Percentiles rank a stretch among this genome's conserved stretches.
These are phyloP conservation scores for Cataglyphis albicans DNA, from an alignment of 2,888 invertebrate species.

Conservation along the genomic window DNA sequence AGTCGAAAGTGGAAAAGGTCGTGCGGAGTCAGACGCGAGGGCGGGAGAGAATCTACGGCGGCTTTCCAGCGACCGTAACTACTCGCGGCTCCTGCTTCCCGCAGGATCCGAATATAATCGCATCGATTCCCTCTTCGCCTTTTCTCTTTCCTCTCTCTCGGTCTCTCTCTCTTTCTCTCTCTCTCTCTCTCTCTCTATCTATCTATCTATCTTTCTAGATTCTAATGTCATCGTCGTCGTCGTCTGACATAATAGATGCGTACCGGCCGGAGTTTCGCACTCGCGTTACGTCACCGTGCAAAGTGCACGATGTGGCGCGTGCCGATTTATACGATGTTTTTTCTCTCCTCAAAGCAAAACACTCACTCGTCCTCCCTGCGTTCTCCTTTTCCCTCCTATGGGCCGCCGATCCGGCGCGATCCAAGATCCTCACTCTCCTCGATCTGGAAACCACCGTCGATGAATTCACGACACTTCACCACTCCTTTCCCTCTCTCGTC, in stretches of 20 bases:
- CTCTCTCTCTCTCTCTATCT: background rate
- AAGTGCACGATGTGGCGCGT: slow-evolving; percentile 24
- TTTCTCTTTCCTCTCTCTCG: background rate
- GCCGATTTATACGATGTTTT: slow-evolving; percentile 11
- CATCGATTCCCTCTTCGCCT: background rate
- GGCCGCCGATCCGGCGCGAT: background rate
- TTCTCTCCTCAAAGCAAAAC: background rate
- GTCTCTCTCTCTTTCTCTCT: background rate
- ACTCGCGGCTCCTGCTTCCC: slow-evolving; percentile 31
- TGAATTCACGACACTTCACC: slow-evolving; percentile 21
- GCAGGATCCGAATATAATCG: slow-evolving; percentile 31
- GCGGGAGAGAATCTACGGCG: slow-evolving; percentile 25
- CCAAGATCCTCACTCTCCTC: background rate
- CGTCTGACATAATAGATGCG: background rate
- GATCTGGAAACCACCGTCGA: background rate
- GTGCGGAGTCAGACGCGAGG: slow-evolving; percentile 48
- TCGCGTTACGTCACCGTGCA: slow-evolving; percentile 27
- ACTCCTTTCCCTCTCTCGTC: slow-evolving; percentile 2
- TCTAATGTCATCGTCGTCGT: background rate
- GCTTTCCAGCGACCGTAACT: slow-evolving; percentile 32
- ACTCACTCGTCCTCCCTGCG: slow-evolving; percentile 35
- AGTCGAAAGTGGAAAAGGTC: slow-evolving; percentile 54
- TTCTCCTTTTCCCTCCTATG: background rate
- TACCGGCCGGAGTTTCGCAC: background rate
- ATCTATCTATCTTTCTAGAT: background rate